These are phyloP conservation scores for Parazoanthus atlanticus DNA, from an alignment of 92 coral and sea anemone species.

Conservation along the genomic window DNA sequence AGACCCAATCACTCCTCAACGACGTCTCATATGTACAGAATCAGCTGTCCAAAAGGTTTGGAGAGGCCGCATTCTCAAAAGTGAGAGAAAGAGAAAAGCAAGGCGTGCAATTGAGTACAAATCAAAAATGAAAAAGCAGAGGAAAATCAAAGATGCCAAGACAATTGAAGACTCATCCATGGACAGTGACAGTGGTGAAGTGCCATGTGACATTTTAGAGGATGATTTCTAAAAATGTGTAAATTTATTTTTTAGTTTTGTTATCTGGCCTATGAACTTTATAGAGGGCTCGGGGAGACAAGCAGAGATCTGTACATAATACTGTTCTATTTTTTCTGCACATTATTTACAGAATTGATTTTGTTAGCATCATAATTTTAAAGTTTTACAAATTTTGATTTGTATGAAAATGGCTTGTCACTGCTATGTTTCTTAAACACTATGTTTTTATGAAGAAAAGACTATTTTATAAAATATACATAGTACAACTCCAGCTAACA, in stretches of 20 bases:
- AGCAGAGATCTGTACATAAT: neutral
- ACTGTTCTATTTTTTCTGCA: neutral
- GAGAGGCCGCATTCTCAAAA: slow-evolving; percentile 1
- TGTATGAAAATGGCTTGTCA: neutral
- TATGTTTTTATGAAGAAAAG: neutral
- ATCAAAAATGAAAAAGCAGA: slow-evolving; percentile 27
- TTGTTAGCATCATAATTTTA: neutral
- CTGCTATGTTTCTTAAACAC: neutral
- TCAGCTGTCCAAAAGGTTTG: slow-evolving; percentile 6
- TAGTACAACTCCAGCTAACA: no score
- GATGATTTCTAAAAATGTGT: neutral
- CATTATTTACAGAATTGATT: neutral
- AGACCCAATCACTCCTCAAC: neutral
- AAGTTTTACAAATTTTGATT: neutral
- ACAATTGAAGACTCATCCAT: neutral
- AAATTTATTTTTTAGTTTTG: neutral
- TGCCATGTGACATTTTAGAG: neutral
- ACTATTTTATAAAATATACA: neutral
- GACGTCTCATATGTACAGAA: slow-evolving; percentile 26
- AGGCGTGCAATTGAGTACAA: slow-evolving; percentile 4
- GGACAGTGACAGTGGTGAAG: neutral
- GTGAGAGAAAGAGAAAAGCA: slow-evolving; percentile 26
- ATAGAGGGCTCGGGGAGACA: neutral
- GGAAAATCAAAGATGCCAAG: neutral
- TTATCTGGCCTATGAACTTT: neutral